Evolutionary conservation across 2,797 vertebrate species (phyloP).

Genomic region (Scomberomorus guttatus): DNA sequence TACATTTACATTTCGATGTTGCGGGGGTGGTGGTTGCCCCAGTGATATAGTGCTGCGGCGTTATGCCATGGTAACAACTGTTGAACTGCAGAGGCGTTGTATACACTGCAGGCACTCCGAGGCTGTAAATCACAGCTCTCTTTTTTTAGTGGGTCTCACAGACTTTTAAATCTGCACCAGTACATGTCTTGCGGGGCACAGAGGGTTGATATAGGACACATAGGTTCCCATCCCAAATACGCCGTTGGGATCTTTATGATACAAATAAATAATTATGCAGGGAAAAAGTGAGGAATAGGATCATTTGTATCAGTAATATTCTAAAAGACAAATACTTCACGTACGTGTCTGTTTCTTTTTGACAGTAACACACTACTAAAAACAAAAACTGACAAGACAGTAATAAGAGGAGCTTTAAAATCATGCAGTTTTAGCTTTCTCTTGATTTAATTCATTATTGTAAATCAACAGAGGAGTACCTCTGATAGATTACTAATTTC

Average conservation of each 20-base stretch:
- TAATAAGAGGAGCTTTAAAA: neutral
- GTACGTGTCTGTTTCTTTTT: neutral
- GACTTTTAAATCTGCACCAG: slow-evolving; percentile 30
- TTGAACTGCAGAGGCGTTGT: slow-evolving; percentile 58
- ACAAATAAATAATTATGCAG: neutral
- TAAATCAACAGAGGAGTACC: neutral
- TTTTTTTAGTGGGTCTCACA: slow-evolving; percentile 64
- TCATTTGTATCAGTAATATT: neutral
- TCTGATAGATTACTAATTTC: neutral
- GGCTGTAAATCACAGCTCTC: slow-evolving; percentile 73
- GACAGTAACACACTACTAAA: neutral
- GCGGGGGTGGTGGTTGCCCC: slow-evolving; percentile 45
- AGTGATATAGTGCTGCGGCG: slow-evolving; percentile 65
- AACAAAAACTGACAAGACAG: slow-evolving; percentile 5
- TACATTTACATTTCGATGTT: slow-evolving; percentile 54
- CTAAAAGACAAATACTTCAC: neutral
- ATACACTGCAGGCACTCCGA: slow-evolving; percentile 67
- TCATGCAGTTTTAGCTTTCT: slow-evolving; percentile 6
- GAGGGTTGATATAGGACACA: slow-evolving; percentile 26
- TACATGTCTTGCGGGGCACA: slow-evolving; percentile 22
- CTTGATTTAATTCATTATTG: neutral
- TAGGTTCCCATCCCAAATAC: slow-evolving; percentile 8
- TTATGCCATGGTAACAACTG: slow-evolving; percentile 71
- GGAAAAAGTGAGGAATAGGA: neutral
- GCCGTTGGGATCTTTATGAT: slow-evolving; percentile 3